Percentiles rank a stretch among this genome's conserved stretches.
Conservation (phyloP, 2,888 invertebrate genomes). For the Sclerodermus sp. region DNA sequence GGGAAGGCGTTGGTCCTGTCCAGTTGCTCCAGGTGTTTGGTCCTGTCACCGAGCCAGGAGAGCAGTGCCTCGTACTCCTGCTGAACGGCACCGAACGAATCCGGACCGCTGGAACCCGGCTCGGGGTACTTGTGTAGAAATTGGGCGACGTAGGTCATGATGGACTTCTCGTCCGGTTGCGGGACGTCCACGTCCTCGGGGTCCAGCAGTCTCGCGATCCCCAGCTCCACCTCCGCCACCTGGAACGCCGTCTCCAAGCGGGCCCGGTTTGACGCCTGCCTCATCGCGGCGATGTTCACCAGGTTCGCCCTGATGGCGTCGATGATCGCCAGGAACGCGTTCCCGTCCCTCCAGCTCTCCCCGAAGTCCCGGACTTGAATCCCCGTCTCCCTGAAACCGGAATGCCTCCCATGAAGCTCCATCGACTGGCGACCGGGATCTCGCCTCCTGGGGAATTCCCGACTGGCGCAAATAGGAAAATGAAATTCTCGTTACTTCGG, state of each 20-base stretch:
- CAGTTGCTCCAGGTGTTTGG: slow-evolving; percentile 75
- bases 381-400: slow-evolving; percentile 56
- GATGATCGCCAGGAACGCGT: slow-evolving; percentile 92
- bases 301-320: slow-evolving; percentile 92
- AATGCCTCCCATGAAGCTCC: not conserved
- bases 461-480: too few species aligned
- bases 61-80: slow-evolving; percentile 79
- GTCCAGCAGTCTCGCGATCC: slow-evolving; percentile 88
- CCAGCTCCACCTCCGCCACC: slow-evolving; percentile 87
- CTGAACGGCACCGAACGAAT: slow-evolving; percentile 77
- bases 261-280: slow-evolving; percentile 74
- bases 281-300: slow-evolving; percentile 83
- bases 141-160: slow-evolving; percentile 98
- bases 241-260: slow-evolving; percentile 91
- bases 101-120: slow-evolving; percentile 74
- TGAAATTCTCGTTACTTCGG: slow-evolving; percentile 68
- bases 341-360: slow-evolving; percentile 93
- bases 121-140: slow-evolving; percentile 94
- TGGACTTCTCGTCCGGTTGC: slow-evolving; percentile 94
- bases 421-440: too few species aligned
- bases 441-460: too few species aligned
- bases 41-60: slow-evolving; percentile 80
- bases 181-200: slow-evolving; percentile 95
- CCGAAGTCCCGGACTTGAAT: slow-evolving; percentile 93
- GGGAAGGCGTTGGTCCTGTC: slow-evolving; percentile 76